These are phyloP conservation scores for Kradibia gibbosae DNA, from an alignment of 1,140 invertebrate genomes.

Conservation along the genomic window DNA sequence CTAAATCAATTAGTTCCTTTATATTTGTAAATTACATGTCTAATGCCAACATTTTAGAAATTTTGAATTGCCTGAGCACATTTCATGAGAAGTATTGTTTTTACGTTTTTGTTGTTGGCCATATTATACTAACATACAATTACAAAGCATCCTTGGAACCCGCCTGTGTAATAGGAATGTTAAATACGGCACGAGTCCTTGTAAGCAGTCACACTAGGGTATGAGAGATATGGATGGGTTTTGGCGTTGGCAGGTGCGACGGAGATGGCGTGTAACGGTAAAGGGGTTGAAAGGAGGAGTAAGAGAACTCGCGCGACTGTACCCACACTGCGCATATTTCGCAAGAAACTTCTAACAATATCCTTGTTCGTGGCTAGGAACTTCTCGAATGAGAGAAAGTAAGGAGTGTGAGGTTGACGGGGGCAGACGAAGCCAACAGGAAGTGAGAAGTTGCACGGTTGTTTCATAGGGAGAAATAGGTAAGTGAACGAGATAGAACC, in stretches of 20 bases:
- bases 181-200: constrained; percentile 37
- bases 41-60: not conserved
- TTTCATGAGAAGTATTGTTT: not conserved
- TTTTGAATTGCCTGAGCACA: constrained; percentile 14
- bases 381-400: constrained; percentile 50
- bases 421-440: constrained; percentile 31
- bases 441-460: constrained; percentile 49
- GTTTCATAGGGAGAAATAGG: constrained; percentile 44
- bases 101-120: constrained; percentile 16
- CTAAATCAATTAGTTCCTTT: not conserved
- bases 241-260: too few relatives aligned
- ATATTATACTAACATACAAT: constrained; percentile 43
- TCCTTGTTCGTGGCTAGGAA: constrained; percentile 51
- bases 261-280: too few relatives aligned
- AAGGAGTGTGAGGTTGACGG: constrained; percentile 8
- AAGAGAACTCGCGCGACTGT: constrained; percentile 7
- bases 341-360: constrained; percentile 54
- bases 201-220: not conserved
- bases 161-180: constrained; percentile 44
- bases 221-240: not conserved
- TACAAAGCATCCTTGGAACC: constrained; percentile 30
- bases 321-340: constrained; percentile 50
- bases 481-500: constrained; percentile 20
- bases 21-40: not conserved
- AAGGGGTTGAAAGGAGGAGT: not conserved